Evolutionary conservation across 1,140 invertebrate genomes (phyloP).

Genomic region (Heterodera schachtii): DNA sequence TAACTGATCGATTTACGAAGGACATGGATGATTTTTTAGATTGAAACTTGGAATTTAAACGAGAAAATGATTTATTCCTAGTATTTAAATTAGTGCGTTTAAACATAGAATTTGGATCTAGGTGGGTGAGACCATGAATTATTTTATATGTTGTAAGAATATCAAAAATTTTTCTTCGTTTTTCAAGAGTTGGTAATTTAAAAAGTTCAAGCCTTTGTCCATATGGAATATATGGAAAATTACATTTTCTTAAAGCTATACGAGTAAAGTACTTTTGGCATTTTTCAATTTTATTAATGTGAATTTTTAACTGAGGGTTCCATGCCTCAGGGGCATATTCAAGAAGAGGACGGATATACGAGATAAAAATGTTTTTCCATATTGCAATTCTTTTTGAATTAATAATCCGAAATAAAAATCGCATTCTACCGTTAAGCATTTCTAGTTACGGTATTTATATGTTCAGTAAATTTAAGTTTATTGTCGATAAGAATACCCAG

Average conservation of each 20-base stretch:
- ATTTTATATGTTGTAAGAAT: background rate
- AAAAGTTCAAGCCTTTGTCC: background rate
- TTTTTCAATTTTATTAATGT: background rate
- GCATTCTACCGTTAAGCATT: conserved; percentile 1
- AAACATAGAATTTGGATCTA: background rate
- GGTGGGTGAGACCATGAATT: background rate
- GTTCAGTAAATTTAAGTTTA: background rate
- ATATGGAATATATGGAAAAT: background rate
- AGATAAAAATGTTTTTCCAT: background rate
- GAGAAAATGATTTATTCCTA: too few species aligned
- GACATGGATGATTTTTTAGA: too few species aligned
- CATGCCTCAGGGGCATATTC: background rate
- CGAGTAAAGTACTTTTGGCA: background rate
- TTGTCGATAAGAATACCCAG: background rate
- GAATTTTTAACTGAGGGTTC: background rate
- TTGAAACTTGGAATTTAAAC: too few species aligned
- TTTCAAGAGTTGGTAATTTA: background rate
- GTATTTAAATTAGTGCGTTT: too few species aligned
- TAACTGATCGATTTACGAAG: too few species aligned
- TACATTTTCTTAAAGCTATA: background rate
- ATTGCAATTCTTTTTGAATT: background rate
- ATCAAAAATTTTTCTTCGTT: background rate
- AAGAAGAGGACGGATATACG: background rate
- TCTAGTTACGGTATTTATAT: background rate
- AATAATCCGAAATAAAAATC: too few species aligned